A percentile compares a stretch with the other conserved stretches of the same genome.
Conservation (phyloP, 2,113 vertebrate species). For the Syngnathoides biaculeatus region DNA sequence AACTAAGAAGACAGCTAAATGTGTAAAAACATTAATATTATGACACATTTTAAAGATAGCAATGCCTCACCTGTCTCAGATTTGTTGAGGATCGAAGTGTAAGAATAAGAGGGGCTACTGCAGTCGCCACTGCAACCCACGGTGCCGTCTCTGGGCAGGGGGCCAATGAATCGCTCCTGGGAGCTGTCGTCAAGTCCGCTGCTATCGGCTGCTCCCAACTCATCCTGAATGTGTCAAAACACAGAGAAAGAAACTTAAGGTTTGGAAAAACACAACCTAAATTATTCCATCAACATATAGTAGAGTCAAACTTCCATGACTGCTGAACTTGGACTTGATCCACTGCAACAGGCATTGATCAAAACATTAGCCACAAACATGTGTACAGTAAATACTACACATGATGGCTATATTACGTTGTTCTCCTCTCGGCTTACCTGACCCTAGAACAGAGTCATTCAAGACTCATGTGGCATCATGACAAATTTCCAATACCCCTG, state of each 20-base stretch:
- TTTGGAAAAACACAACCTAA: not conserved
- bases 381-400: not conserved
- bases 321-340: not conserved
- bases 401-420: not conserved
- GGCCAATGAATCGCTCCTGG: conserved; percentile 90
- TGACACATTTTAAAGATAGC: not conserved
- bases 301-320: not conserved
- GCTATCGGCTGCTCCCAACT: conserved; percentile 78
- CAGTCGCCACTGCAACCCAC: conserved; percentile 86
- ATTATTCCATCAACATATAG: not conserved
- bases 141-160: conserved; percentile 86
- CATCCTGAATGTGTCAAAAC: conserved; percentile 76
- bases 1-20: not conserved
- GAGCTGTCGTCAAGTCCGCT: conserved; percentile 79
- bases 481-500: not conserved
- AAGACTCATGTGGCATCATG: not conserved
- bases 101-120: conserved; percentile 91
- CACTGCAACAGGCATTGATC: not conserved
- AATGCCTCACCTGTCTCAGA: conserved; percentile 87
- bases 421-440: not conserved
- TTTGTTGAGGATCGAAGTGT: conserved; percentile 93
- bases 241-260: not conserved
- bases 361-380: not conserved
- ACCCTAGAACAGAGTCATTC: not conserved
- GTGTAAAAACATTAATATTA: not conserved